Base-by-base conservation (phyloP, 2,797 vertebrate species). In the Acanthis flammea region DNA sequence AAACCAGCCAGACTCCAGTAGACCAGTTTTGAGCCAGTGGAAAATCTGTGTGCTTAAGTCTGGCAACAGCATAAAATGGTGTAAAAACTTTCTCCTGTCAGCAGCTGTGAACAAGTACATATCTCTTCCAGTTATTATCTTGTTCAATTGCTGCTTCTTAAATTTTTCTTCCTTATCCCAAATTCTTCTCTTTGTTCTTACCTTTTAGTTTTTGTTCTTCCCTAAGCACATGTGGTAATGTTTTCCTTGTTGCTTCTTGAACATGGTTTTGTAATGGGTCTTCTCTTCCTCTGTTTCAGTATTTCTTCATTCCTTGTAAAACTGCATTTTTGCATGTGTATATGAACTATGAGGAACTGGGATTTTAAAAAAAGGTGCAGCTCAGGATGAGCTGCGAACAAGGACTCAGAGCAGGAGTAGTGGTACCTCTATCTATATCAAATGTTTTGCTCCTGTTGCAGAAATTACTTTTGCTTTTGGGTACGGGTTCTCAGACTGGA, bases 1-100 rank as follows among this genome's bases (percentile, higher is more conserved):
- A 67, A 68, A 84, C 9, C 51, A 81, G 63, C 25, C 55, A 5
- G 7, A 41, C 47, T 84, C 30, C 0, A 0, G 54, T 75, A 65
- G 67, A 79, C 55, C 72, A 63, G n/a, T 31, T 81, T 73, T 62
- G 66, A 93, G 73, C 47, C 55, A 76, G 54, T 62, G 83, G 77
- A 88, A 88, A 42, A 84, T 81, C 54, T 67, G 51, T 28, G 4
- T n/a, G n/a, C 45, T 90, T 3, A 6, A 71, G 55, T 88, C 65
- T 94, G 71, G 74, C 67, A 91, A 47, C 24, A 12, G 50, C 10
- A 1, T 41, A n/a, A 86, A 93, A 72, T 11, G 47, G 61, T 84
- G 62, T 65, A 25, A 81, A 93, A 93, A 27, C 60, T 92, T 86
- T 65, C 73, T 71, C 7, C 48, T 51, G 60, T 81, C 74, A 70